Base-by-base conservation (phyloP, 2,888 invertebrate genomes). In the Perithous albicinctus region DNA sequence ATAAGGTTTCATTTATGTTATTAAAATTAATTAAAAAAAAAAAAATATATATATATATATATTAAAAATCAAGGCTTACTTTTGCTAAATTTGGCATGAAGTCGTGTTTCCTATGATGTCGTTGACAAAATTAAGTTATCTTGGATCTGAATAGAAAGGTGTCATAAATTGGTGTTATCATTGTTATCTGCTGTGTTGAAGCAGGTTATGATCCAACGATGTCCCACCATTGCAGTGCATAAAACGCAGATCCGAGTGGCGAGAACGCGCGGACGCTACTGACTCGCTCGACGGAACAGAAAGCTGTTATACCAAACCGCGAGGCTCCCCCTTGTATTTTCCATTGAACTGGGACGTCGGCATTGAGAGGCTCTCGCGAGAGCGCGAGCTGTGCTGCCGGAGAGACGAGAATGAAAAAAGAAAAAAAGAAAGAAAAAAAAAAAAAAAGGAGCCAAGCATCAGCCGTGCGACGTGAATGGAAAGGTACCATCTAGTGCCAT, bases 401-500 rank as follows among this genome's bases (percentile, higher is more conserved):
- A 56, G 29, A 29, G 56, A 38, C 59, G 15, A 38, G 41, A 35
- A 67, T n/a, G 8, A 59, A 43, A 80, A 51, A 77, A 72, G 41
- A n/a, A n/a, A n/a, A n/a, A n/a, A n/a, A n/a, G 56, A 56, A 15
- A 29, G 56, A 38, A 43, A 12, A 38, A 32, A 35, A 67, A 10
- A 7, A 59, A 43, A 80, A 51, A 77, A 38, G 12, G 54, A 20
- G 46, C 5, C 32, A 10, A 69, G 67, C 61, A 46, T 61, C 59
- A 69, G 41, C 35, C 69, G 73, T 73, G 38, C n/a, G n/a, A 63
- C 72, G 77, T 81, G 81, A 77, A 81, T 82, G 75, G 76, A 82
- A 77, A 84, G 78, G 79, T 84, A 81, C 82, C 82, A 82, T 82
- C 74, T 61, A 74, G 80, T 84, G 78, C 82, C 82, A 82, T 77